Percentiles rank a stretch among this genome's conserved stretches.
phyloP scores from a whole-genome alignment of 1,140 invertebrate species.

The Neodiprion fabricii region DNA sequence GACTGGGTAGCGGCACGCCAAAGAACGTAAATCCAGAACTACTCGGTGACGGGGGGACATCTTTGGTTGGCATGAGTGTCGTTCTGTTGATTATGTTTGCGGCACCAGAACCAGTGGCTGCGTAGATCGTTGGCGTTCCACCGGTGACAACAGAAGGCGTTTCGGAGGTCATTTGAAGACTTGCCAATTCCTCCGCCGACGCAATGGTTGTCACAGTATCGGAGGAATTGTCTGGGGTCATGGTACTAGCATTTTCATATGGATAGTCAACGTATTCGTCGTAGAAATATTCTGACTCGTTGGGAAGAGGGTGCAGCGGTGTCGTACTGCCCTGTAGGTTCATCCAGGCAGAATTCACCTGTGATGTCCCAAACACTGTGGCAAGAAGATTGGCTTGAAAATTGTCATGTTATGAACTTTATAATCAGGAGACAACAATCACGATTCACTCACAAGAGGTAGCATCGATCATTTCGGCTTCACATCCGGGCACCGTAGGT shows the following conservation, averaged over 20 bases:
- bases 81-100: conserved; percentile 58
- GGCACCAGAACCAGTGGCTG: conserved; percentile 58
- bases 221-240: conserved; percentile 31
- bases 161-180: conserved; percentile 27
- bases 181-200: conserved; percentile 34
- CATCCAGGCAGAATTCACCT: conserved; percentile 40
- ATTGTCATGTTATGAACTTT: conserved; percentile 7
- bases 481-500: conserved; percentile 67
- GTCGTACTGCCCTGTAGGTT: conserved; percentile 49
- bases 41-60: conserved; percentile 55
- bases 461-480: conserved; percentile 66
- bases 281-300: conserved; percentile 81
- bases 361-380: conserved; percentile 29
- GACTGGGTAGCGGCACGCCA: conserved; percentile 77
- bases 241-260: conserved; percentile 63
- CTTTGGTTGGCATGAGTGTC: conserved; percentile 45
- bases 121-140: conserved; percentile 73
- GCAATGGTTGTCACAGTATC: conserved; percentile 26
- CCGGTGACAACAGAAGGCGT: conserved; percentile 41
- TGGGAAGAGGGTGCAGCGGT: conserved; percentile 64
- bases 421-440: not conserved
- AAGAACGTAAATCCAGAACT: conserved; percentile 80
- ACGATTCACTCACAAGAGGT: conserved; percentile 45
- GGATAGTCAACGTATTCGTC: conserved; percentile 81
- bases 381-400: conserved; percentile 15